These are phyloP conservation scores for Ostrea denselamellosa DNA, from an alignment of 1,140 invertebrate genomes.

Conservation along the genomic window DNA sequence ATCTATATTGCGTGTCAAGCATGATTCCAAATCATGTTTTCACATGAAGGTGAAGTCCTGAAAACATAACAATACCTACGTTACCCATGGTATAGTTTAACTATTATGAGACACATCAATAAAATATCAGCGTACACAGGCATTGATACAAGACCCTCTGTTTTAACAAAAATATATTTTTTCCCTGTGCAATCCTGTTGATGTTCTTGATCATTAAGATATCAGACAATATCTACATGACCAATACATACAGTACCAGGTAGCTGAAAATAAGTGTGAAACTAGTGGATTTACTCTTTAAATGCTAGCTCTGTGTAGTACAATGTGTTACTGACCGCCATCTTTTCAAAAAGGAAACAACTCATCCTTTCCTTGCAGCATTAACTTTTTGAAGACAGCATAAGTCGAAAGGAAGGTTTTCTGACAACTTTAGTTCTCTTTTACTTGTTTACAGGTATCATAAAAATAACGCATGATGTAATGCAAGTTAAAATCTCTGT, in stretches of 20 bases:
- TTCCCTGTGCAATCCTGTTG: background rate
- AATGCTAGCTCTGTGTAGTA: background rate
- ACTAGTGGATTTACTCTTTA: constrained; percentile 32
- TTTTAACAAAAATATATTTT: background rate
- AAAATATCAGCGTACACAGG: background rate
- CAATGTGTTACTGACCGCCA: background rate
- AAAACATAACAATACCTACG: constrained; percentile 41
- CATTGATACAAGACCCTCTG: background rate
- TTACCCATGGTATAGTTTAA: constrained; percentile 1
- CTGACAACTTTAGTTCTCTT: constrained; percentile 32
- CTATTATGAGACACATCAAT: background rate
- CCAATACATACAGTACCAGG: background rate
- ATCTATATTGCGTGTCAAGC: constrained; percentile 18
- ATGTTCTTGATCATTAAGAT: constrained; percentile 30
- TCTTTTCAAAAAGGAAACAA: background rate
- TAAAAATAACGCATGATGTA: background rate
- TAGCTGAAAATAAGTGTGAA: constrained; percentile 30
- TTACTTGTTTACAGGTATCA: background rate
- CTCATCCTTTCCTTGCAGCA: background rate
- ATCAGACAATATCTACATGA: constrained; percentile 19
- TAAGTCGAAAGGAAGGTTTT: constrained; percentile 35
- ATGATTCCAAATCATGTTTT: constrained; percentile 26
- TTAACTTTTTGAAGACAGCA: background rate
- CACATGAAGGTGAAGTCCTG: constrained; percentile 25
- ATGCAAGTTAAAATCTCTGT: background rate